These are phyloP conservation scores for Cheilosia variabilis DNA, from an alignment of 2,888 invertebrate genomes.

Conservation along the genomic window DNA sequence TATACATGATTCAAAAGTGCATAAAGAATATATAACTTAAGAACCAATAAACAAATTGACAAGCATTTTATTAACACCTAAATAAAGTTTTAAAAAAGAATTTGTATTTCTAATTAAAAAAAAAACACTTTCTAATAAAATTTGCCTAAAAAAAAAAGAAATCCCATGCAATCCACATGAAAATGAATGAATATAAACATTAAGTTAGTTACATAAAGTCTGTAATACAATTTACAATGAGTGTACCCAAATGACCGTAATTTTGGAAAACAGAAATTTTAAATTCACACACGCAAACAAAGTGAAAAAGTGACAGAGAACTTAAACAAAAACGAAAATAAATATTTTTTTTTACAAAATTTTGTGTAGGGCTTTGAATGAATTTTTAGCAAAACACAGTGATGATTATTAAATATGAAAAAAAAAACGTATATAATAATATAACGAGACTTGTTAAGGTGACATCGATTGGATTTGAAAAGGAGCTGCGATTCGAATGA, in stretches of 20 bases:
- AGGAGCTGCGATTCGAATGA: neutral
- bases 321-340: conserved; percentile 23
- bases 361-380: conserved; percentile 30
- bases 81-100: conserved; percentile 40
- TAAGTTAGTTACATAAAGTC: conserved; percentile 60
- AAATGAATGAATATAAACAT: conserved; percentile 52
- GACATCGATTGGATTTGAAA: conserved; percentile 41
- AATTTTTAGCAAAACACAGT: conserved; percentile 71
- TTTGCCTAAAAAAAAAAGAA: neutral
- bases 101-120: conserved; percentile 20
- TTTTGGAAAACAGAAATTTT: conserved; percentile 40
- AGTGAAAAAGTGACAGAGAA: conserved; percentile 52
- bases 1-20: conserved; percentile 66
- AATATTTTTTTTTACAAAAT: conserved; percentile 33
- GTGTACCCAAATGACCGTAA: conserved; percentile 55
- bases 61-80: conserved; percentile 60
- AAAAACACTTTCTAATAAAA: conserved; percentile 38
- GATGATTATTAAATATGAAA: conserved; percentile 39
- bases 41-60: conserved; percentile 26
- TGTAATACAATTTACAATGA: conserved; percentile 29
- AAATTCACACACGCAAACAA: conserved; percentile 66
- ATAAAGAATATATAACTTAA: conserved; percentile 28
- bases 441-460: conserved; percentile 1
- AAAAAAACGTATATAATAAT: neutral
- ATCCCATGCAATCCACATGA: conserved; percentile 67